Percentiles rank a stretch among this genome's conserved stretches.
Evolutionary conservation across 64 coral and sea anemone species (phyloP).

Genomic region (Cladopsammia gracilis): DNA sequence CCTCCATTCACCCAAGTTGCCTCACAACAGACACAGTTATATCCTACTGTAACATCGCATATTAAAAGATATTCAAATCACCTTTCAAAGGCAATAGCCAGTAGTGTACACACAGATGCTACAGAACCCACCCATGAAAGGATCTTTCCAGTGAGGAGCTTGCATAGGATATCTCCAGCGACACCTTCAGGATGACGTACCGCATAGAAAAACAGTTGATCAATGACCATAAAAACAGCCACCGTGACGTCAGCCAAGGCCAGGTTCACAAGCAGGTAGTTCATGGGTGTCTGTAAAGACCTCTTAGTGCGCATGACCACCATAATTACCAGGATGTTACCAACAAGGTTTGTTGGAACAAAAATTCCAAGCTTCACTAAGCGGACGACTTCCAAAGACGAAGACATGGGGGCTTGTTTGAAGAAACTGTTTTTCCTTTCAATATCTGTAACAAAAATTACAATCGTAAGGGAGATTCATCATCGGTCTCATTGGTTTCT

Average conservation of each 20-base stretch:
- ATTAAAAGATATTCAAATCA: not conserved
- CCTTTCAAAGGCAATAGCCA: slow-evolving; percentile 50
- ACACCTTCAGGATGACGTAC: slow-evolving; percentile 7
- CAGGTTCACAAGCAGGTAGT: slow-evolving; percentile 50
- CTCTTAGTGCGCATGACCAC: slow-evolving; percentile 12
- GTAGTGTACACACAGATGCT: slow-evolving; percentile 41
- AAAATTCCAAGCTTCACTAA: slow-evolving; percentile 37
- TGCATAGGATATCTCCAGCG: slow-evolving; percentile 55
- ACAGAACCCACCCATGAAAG: slow-evolving; percentile 67
- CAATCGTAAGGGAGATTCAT: no score
- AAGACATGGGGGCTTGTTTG: not conserved
- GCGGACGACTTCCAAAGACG: slow-evolving; percentile 3
- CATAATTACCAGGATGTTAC: slow-evolving; percentile 13
- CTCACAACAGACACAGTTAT: no score
- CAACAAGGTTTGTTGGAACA: slow-evolving; percentile 35
- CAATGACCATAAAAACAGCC: slow-evolving; percentile 40
- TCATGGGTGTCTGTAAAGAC: slow-evolving; percentile 23
- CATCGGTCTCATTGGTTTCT: no score
- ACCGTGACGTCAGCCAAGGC: slow-evolving; percentile 50
- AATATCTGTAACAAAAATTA: no score
- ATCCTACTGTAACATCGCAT: not conserved
- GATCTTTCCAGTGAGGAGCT: slow-evolving; percentile 55
- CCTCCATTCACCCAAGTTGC: no score
- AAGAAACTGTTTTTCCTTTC: no score
- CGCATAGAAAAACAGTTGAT: slow-evolving; percentile 38